These are phyloP conservation scores for Schrankia costaestrigalis DNA, from an alignment of 2,888 invertebrate genomes.

Conservation along the genomic window DNA sequence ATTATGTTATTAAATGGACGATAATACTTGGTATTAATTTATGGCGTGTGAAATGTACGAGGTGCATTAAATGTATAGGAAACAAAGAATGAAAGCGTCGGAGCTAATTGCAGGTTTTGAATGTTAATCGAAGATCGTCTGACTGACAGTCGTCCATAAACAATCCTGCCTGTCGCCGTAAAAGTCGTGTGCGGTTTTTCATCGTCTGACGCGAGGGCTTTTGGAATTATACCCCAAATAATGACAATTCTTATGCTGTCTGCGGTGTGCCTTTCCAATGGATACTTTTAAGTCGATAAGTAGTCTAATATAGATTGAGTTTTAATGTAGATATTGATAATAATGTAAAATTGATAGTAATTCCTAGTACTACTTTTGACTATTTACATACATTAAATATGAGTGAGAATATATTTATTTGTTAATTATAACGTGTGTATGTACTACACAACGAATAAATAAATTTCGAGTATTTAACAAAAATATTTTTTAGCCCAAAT, in stretches of 20 bases:
- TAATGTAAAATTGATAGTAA: too few relatives aligned
- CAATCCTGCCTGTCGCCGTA: slow-evolving; percentile 64
- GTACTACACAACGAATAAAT: too few relatives aligned
- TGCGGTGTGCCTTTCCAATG: slow-evolving; percentile 35
- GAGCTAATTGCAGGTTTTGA: slow-evolving; percentile 57
- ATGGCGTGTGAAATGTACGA: slow-evolving; percentile 7
- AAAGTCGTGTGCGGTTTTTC: slow-evolving; percentile 74
- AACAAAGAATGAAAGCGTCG: slow-evolving; percentile 36
- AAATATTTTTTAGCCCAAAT: not conserved
- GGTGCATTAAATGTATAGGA: slow-evolving; percentile 24
- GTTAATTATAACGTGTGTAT: too few relatives aligned
- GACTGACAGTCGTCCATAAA: slow-evolving; percentile 59
- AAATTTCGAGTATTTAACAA: not conserved
- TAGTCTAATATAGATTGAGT: too few relatives aligned
- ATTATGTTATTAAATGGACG: too few relatives aligned
- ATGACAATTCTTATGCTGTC: slow-evolving; percentile 53
- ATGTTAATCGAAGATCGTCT: slow-evolving; percentile 60
- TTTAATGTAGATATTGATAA: too few relatives aligned
- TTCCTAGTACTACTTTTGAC: too few relatives aligned
- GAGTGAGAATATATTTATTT: too few relatives aligned
- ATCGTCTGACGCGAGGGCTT: slow-evolving; percentile 54
- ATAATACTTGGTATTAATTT: slow-evolving; percentile 7
- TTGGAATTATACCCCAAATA: slow-evolving; percentile 65
- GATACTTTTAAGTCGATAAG: not conserved
- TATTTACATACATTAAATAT: too few relatives aligned